Evolutionary conservation across 1,140 invertebrate genomes (phyloP).

Genomic region (Vollenhovia emeryi): DNA sequence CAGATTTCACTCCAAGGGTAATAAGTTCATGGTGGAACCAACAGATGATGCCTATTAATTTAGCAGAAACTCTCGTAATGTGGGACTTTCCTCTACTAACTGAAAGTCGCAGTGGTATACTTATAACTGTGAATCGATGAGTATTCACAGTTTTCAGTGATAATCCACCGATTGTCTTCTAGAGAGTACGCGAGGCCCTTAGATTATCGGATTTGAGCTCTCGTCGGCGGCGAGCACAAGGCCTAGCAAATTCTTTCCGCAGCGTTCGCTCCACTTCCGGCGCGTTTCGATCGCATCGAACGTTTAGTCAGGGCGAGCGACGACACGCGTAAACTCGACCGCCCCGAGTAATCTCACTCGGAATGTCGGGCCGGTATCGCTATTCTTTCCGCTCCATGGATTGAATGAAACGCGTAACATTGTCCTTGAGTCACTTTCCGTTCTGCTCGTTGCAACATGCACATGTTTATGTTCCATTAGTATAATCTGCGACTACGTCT

Average conservation of each 20-base stretch:
- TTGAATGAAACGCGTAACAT: conserved; percentile 45
- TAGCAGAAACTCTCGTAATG: too few relatives aligned
- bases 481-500: conserved; percentile 10
- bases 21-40: too few relatives aligned
- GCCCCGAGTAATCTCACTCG: background rate
- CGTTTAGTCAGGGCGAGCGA: background rate
- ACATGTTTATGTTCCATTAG: conserved; percentile 14
- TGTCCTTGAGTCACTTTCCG: conserved; percentile 43
- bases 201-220: too few relatives aligned
- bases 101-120: too few relatives aligned
- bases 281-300: background rate
- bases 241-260: background rate
- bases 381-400: conserved; percentile 18
- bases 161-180: too few relatives aligned
- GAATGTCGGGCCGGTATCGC: conserved; percentile 11
- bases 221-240: background rate
- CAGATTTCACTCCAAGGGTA: too few relatives aligned
- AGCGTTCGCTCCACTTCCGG: background rate
- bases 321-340: conserved; percentile 11
- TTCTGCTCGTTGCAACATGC: conserved; percentile 20
- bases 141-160: too few relatives aligned
- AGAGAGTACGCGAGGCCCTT: too few relatives aligned
- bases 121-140: too few relatives aligned
- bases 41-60: too few relatives aligned
- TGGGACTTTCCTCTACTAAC: too few relatives aligned